A percentile compares a stretch with the other conserved stretches of the same genome.
These are phyloP conservation scores for Coleophora deauratella DNA, from an alignment of 2,888 invertebrate genomes.

Conservation along the genomic window DNA sequence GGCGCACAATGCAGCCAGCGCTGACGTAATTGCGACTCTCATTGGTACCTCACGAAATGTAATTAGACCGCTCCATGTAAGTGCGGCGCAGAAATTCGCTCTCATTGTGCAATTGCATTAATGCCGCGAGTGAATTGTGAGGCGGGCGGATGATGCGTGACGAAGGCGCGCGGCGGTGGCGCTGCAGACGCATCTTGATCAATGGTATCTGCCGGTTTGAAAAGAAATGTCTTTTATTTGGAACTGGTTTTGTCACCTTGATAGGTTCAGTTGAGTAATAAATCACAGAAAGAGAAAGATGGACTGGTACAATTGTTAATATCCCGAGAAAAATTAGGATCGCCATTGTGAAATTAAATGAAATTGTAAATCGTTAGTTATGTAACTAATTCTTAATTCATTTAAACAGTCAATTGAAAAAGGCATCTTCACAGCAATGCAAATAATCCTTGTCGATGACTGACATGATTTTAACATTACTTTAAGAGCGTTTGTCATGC, in stretches of 20 bases:
- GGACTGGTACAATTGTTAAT: no score
- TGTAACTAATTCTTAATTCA: no score
- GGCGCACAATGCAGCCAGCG: constrained; percentile 17
- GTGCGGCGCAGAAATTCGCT: constrained; percentile 41
- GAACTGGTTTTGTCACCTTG: background rate
- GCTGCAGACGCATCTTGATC: constrained; percentile 23
- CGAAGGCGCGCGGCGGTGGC: constrained; percentile 30
- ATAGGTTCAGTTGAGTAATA: no score
- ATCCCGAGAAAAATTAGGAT: no score
- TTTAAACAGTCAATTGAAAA: no score
- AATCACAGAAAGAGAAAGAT: constrained; percentile 1
- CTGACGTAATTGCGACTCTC: constrained; percentile 63
- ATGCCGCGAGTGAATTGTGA: constrained; percentile 28
- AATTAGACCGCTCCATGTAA: constrained; percentile 63
- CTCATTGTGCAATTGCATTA: constrained; percentile 50
- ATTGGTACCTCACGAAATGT: constrained; percentile 68
- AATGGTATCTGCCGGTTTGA: background rate
- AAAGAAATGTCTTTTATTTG: background rate
- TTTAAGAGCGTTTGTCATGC: no score
- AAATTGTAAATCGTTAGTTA: no score
- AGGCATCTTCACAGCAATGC: no score
- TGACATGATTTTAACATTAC: no score
- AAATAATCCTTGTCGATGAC: no score
- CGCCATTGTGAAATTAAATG: no score
- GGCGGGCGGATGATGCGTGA: constrained; percentile 32